phyloP scores from a whole-genome alignment of 2,888 invertebrate genomes.

The Sylvicola fuscatus region DNA sequence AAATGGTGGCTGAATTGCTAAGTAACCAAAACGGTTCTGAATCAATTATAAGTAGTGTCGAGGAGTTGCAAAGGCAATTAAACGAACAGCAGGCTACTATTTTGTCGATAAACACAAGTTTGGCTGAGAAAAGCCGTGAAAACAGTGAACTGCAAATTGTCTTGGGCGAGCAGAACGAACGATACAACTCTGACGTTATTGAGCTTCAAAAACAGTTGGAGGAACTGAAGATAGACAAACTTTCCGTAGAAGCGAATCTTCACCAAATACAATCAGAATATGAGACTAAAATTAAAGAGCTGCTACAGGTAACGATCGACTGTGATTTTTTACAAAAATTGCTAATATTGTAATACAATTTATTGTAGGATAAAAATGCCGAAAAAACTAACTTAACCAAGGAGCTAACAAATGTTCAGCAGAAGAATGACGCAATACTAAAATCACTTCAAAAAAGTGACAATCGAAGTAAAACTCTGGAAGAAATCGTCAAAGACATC shows the following conservation, averaged over 20 bases:
- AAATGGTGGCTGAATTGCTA: slow-evolving; percentile 42
- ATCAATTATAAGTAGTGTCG: slow-evolving; percentile 39
- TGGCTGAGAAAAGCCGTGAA: slow-evolving; percentile 32
- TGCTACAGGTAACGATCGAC: no score
- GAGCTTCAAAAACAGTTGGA: slow-evolving; percentile 33
- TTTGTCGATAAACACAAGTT: slow-evolving; percentile 28
- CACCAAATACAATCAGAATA: slow-evolving; percentile 13
- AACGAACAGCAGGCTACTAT: slow-evolving; percentile 40
- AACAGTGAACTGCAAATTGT: slow-evolving; percentile 29
- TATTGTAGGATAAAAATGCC: slow-evolving; percentile 17
- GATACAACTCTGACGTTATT: slow-evolving; percentile 31
- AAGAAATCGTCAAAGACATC: slow-evolving; percentile 26
- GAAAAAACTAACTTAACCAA: slow-evolving; percentile 19
- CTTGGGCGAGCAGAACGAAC: slow-evolving; percentile 24
- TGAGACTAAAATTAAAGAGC: neutral
- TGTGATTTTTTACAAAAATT: no score
- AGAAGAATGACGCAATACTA: slow-evolving; percentile 16
- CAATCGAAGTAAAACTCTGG: slow-evolving; percentile 24
- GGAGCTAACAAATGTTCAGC: slow-evolving; percentile 16
- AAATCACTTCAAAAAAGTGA: slow-evolving; percentile 19
- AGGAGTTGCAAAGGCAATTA: slow-evolving; percentile 41
- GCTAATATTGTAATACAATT: slow-evolving; percentile 21
- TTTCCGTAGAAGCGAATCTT: slow-evolving; percentile 16
- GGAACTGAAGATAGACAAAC: slow-evolving; percentile 27
- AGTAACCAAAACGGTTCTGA: slow-evolving; percentile 42